These are phyloP conservation scores for Drosophila multiciliata DNA, from an alignment of 2,888 invertebrate genomes.

Conservation along the genomic window DNA sequence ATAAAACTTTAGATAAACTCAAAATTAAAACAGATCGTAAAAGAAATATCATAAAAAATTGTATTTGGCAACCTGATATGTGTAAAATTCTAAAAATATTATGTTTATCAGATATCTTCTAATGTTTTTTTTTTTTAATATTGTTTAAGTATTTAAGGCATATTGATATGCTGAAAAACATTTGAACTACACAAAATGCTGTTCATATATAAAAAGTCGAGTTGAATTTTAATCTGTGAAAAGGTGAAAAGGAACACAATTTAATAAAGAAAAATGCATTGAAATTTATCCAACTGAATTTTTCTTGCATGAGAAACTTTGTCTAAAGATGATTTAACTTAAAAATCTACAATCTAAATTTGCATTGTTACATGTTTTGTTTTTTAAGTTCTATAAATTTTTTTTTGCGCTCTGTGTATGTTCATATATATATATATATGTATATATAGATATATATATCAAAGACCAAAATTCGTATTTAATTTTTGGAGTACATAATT, in stretches of 20 bases:
- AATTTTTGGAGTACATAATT: not conserved
- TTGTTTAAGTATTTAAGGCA: not conserved
- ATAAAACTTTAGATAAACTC: not conserved
- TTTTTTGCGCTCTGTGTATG: not conserved
- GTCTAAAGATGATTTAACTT: not conserved
- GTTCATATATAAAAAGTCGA: not conserved
- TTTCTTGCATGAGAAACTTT: not conserved
- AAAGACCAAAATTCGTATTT: not conserved
- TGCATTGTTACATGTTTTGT: not conserved
- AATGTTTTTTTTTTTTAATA: not conserved
- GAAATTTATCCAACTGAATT: not conserved
- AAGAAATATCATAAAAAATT: conserved; percentile 22
- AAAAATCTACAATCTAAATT: not conserved
- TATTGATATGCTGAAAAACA: not conserved
- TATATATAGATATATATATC: not conserved
- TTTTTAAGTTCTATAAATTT: not conserved
- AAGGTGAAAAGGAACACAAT: not conserved
- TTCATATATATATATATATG: not conserved
- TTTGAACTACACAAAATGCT: not conserved
- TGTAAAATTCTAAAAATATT: conserved; percentile 2
- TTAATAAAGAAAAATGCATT: not conserved
- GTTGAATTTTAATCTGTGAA: not conserved
- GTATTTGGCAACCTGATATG: conserved; percentile 27
- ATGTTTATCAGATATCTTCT: not conserved
- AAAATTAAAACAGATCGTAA: conserved; percentile 11